These are phyloP conservation scores for Sebastolobus alascanus DNA, from an alignment of 2,797 vertebrate species.

Conservation along the genomic window DNA sequence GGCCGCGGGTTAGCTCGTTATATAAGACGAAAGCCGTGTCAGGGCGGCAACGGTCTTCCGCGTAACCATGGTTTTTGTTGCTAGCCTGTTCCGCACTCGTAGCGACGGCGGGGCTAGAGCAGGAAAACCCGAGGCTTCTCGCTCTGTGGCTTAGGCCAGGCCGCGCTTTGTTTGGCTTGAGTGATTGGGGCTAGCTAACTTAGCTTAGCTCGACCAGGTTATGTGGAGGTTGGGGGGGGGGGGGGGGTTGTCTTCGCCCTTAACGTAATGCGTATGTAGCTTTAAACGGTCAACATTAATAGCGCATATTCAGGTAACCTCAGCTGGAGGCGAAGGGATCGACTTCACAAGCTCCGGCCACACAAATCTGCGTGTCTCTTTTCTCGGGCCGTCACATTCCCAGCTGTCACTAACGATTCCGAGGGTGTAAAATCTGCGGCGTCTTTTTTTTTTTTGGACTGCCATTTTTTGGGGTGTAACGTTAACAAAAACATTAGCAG, in stretches of 20 bases:
- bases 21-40: constrained; percentile 26
- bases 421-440: constrained; percentile 77
- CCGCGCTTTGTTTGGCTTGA: constrained; percentile 98
- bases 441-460: constrained; percentile 65
- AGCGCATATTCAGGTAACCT: constrained; percentile 37
- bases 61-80: background rate
- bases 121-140: constrained; percentile 91
- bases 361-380: constrained; percentile 15
- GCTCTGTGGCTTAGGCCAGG: constrained; percentile 87
- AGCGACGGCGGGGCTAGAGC: constrained; percentile 25
- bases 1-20: constrained; percentile 26
- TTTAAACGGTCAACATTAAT: constrained; percentile 51
- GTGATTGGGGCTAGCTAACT: constrained; percentile 80
- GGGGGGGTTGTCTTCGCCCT: constrained; percentile 62
- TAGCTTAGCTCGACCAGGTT: constrained; percentile 66
- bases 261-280: constrained; percentile 75
- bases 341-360: constrained; percentile 8
- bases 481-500: constrained; percentile 82
- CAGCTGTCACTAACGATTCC: constrained; percentile 81
- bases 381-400: constrained; percentile 70
- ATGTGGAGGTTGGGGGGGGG: constrained; percentile 61
- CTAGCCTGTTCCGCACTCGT: background rate
- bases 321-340: constrained; percentile 9
- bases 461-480: constrained; percentile 86
- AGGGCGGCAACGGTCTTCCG: background rate